phyloP scores from a whole-genome alignment of 2,888 invertebrate genomes.

The Spodoptera exigua region DNA sequence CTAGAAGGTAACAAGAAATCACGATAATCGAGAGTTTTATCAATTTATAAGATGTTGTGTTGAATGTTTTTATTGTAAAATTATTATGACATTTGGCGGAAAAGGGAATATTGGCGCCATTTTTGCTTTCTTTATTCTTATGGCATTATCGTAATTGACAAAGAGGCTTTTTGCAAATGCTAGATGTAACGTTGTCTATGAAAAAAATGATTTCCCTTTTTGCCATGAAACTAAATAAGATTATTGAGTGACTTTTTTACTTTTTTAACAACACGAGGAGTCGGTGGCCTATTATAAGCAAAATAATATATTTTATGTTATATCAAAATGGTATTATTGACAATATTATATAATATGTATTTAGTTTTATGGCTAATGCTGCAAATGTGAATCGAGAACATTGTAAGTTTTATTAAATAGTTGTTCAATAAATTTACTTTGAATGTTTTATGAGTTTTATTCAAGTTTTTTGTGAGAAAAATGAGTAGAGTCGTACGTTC shows the following conservation, averaged over 20 bases:
- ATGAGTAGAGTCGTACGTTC: no score
- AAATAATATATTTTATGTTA: conserved; percentile 8
- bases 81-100: background rate
- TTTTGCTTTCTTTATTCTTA: no score
- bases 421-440: conserved; percentile 52
- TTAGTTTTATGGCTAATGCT: conserved; percentile 33
- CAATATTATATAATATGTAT: conserved; percentile 39
- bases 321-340: conserved; percentile 38
- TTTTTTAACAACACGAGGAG: conserved; percentile 11
- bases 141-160: no score
- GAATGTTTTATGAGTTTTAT: conserved; percentile 31
- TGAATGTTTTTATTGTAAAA: no score
- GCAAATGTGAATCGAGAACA: conserved; percentile 31
- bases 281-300: conserved; percentile 39
- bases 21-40: background rate
- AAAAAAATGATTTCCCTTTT: conserved; percentile 1
- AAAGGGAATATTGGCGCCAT: background rate
- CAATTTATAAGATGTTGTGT: no score
- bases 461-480: background rate
- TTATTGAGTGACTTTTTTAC: conserved; percentile 15
- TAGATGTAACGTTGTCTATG: background rate
- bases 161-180: no score
- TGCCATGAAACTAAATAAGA: conserved; percentile 2
- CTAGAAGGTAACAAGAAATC: background rate
- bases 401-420: conserved; percentile 38